Percentiles rank a stretch among this genome's conserved stretches.
Evolutionary conservation across 2,113 vertebrate species (phyloP).

Genomic region (Tenebrosternarchus preto): DNA sequence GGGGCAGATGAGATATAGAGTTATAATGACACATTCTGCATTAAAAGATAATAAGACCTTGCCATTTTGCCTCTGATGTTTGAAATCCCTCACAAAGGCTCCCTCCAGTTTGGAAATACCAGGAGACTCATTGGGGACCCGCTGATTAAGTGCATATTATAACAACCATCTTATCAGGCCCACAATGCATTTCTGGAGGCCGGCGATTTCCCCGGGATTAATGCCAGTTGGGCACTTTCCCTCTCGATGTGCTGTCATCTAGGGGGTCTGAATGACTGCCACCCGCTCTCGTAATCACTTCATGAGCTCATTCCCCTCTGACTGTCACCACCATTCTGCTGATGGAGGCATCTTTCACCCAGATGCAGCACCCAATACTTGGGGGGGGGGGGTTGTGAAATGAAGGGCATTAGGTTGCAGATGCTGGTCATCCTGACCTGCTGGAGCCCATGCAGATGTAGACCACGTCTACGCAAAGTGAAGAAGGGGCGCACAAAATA

Average conservation of each 20-base stretch:
- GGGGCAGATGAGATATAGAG: slow-evolving; percentile 41
- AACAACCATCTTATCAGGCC: slow-evolving; percentile 60
- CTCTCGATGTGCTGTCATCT: slow-evolving; percentile 59
- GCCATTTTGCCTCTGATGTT: slow-evolving; percentile 49
- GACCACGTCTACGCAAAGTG: slow-evolving; percentile 11
- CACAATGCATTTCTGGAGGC: slow-evolving; percentile 62
- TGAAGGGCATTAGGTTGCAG: slow-evolving; percentile 75
- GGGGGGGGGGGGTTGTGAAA: slow-evolving; percentile 60
- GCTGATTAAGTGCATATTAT: slow-evolving; percentile 56
- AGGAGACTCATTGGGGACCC: slow-evolving; percentile 53
- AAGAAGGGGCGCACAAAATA: background rate
- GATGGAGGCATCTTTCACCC: slow-evolving; percentile 67
- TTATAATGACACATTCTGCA: slow-evolving; percentile 43
- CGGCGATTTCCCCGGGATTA: slow-evolving; percentile 63
- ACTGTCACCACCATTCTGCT: slow-evolving; percentile 71
- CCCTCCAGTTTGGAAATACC: slow-evolving; percentile 51
- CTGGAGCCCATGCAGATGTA: slow-evolving; percentile 26
- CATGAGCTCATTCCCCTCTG: slow-evolving; percentile 67
- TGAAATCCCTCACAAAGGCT: slow-evolving; percentile 51
- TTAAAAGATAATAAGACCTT: slow-evolving; percentile 50
- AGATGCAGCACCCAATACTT: slow-evolving; percentile 59
- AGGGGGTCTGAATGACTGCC: slow-evolving; percentile 67
- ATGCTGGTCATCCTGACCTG: slow-evolving; percentile 63
- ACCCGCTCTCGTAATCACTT: slow-evolving; percentile 71
- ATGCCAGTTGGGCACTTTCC: slow-evolving; percentile 62